Evolutionary conservation across 2,113 vertebrate species (phyloP).

Genomic region (Semnornis frantzii): DNA sequence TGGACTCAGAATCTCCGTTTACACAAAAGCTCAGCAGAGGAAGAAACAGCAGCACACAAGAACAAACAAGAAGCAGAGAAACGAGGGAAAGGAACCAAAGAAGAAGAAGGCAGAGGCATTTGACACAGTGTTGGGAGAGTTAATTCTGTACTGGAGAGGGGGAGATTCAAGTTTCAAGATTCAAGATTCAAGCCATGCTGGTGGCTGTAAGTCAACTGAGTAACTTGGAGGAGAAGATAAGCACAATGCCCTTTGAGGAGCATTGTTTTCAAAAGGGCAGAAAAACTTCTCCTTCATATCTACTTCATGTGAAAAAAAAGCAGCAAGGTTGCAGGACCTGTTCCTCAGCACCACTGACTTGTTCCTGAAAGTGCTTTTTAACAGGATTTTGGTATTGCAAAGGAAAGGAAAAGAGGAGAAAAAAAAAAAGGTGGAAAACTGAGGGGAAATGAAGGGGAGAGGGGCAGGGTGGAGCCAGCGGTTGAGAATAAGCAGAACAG

Average conservation of each 20-base stretch:
- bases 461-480: neutral
- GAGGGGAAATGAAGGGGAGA: too few relatives aligned
- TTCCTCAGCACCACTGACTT: neutral
- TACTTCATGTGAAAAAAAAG: neutral
- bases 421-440: too few relatives aligned
- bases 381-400: neutral
- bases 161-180: neutral
- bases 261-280: neutral
- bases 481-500: neutral
- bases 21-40: neutral
- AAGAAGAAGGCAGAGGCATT: neutral
- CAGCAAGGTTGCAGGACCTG: neutral
- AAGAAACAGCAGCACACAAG: neutral
- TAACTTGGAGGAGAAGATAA: neutral
- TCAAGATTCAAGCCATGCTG: neutral
- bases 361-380: neutral
- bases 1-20: neutral
- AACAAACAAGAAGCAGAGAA: neutral
- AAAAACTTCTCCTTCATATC: neutral
- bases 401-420: too few relatives aligned
- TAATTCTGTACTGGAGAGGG: neutral
- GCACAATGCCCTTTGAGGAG: neutral
- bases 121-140: neutral
- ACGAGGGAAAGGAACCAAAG: neutral
- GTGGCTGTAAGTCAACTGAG: neutral